Evolutionary conservation across 2,113 vertebrate genomes (phyloP), one percentile per base, ranked within the genome.

Genomic region (Tor tambroides): DNA sequence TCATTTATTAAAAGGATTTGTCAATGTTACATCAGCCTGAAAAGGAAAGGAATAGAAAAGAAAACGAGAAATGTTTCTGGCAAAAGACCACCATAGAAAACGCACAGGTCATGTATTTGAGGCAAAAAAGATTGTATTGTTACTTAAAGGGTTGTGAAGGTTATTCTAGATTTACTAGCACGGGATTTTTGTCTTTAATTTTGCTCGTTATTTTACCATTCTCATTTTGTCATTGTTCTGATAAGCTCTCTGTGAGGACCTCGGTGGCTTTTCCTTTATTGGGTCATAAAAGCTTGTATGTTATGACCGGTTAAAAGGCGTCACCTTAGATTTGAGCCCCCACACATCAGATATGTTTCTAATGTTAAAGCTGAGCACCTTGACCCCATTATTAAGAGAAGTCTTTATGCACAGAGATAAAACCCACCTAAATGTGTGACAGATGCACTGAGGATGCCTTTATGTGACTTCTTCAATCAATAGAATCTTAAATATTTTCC

Each of bases 301-400:
- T 88, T 91, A 87, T 72, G 89, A 91, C 69, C 75, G 32, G 88
- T 88, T 91, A 88, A 87, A 89, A 89, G 83, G 85, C 83, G 83
- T 83, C 90, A 59, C 26, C 67, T 80, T 56, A 88, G 87, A 87
- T 87, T 86, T 87, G 87, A 89, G 85, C 79, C 79, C 46, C 54
- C 87, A 54, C 89, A 90, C 88, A 87, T 91, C 90, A 54, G 76
- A 84, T 78, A 81, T 41, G 69, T 82, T 56, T 5, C 65, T 89
- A 88, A 84, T 78, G 83, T 75, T 82, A 75, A 49, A 63, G 72
- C 88, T 86, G 84, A 89, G 85, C 85, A 84, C 88, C 83, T 89
- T 91, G 90, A 89, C 88, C 90, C 89, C 88, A 88, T 87, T 84
- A 86, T 88, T 88, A 91, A 88, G 49, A 63, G 72, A 83, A 80